Evolutionary conservation across 2,113 vertebrate genomes (phyloP).

Genomic region (Myanophis thanlyinensis): DNA sequence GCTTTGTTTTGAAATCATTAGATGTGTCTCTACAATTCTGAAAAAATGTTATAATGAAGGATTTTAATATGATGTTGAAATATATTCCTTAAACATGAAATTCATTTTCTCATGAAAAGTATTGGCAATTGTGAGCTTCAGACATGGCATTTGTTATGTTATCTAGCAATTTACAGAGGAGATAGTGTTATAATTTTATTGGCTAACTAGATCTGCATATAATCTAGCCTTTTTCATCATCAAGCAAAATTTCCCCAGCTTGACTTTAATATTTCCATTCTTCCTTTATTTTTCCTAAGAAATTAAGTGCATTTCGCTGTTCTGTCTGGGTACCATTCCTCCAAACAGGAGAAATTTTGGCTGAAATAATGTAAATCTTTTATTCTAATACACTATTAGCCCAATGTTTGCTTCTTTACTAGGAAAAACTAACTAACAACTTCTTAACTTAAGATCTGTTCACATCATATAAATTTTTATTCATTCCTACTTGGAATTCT

Average conservation of each 20-base stretch:
- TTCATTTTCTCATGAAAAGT: not conserved
- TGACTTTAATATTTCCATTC: not conserved
- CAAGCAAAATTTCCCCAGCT: not conserved
- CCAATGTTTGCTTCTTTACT: not conserved
- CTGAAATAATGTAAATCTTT: not conserved
- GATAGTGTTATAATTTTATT: not conserved
- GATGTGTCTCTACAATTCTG: not conserved
- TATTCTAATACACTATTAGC: not conserved
- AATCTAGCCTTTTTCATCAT: not conserved
- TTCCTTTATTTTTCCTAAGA: not conserved
- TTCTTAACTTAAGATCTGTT: not conserved
- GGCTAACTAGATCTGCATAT: not conserved
- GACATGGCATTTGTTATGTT: not conserved
- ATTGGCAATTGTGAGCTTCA: not conserved
- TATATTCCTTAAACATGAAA: not conserved
- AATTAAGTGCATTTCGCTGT: not conserved
- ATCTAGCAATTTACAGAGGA: not conserved
- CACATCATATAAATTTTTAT: not conserved
- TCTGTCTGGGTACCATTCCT: not conserved
- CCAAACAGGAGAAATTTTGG: not conserved
- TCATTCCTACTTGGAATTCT: not conserved
- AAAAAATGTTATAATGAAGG: not conserved
- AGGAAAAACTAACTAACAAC: not conserved
- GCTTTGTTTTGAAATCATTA: not conserved
- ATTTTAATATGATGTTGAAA: not conserved